A percentile compares a stretch with the other conserved stretches of the same genome.
Conservation (phyloP, 2,888 invertebrate genomes). For the Girardia tigrina region DNA sequence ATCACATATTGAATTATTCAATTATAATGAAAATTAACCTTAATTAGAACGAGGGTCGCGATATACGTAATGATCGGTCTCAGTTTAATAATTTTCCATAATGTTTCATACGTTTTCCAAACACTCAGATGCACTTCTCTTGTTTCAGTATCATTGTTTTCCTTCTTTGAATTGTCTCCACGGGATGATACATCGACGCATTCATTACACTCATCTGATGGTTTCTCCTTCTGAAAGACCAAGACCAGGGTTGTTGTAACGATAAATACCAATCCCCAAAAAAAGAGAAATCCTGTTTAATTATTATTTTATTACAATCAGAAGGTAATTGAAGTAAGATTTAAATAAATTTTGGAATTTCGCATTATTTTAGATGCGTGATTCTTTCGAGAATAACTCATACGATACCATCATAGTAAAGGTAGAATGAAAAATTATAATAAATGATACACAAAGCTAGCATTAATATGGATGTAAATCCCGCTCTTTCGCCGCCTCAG, state of each 20-base stretch:
- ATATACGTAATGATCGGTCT: slow-evolving; percentile 65
- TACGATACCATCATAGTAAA: too few relatives aligned
- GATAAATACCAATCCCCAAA: slow-evolving; percentile 85
- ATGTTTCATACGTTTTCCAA: slow-evolving; percentile 59
- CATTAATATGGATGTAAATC: too few relatives aligned
- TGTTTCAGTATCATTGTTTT: slow-evolving; percentile 58
- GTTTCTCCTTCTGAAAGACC: slow-evolving; percentile 68
- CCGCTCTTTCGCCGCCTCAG: too few relatives aligned
- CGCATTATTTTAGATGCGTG: too few relatives aligned
- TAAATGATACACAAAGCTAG: too few relatives aligned
- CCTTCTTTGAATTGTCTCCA: slow-evolving; percentile 65
- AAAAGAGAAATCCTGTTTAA: slow-evolving; percentile 66
- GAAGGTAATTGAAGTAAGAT: too few relatives aligned
- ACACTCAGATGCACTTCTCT: slow-evolving; percentile 44
- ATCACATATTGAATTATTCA: background rate
- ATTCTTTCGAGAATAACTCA: too few relatives aligned
- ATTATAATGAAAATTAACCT: slow-evolving; percentile 56
- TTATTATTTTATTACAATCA: too few relatives aligned
- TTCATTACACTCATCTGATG: slow-evolving; percentile 50
- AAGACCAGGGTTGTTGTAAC: slow-evolving; percentile 75
- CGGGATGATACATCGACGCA: slow-evolving; percentile 44
- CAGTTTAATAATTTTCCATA: slow-evolving; percentile 68
- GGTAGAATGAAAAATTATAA: too few relatives aligned
- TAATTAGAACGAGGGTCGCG: slow-evolving; percentile 70
- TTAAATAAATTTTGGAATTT: too few relatives aligned